phyloP scores from a whole-genome alignment of 2,797 vertebrate species.

The Buphagus erythrorhynchus region DNA sequence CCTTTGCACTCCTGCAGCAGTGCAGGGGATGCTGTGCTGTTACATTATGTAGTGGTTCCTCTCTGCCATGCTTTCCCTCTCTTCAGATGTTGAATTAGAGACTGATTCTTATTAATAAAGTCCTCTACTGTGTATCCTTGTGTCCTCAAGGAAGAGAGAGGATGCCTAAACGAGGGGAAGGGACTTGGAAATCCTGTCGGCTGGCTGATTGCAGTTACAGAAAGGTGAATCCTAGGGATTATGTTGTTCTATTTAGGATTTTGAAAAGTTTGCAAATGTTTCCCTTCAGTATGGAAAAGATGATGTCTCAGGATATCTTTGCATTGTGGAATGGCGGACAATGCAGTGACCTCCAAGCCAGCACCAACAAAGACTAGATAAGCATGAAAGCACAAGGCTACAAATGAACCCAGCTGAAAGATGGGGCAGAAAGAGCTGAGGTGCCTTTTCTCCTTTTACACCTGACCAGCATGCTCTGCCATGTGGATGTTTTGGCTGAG shows the following conservation, averaged over 20 bases:
- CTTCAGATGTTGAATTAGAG: background rate
- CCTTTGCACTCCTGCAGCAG: background rate
- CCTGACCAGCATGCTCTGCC: background rate
- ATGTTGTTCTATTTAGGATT: background rate
- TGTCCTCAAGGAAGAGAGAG: background rate
- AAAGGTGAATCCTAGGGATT: background rate
- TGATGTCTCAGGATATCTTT: background rate
- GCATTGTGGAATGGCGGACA: background rate
- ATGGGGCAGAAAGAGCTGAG: background rate
- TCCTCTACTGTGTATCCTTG: background rate
- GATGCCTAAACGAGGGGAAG: background rate
- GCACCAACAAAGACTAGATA: background rate
- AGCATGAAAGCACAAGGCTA: background rate
- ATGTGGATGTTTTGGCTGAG: background rate
- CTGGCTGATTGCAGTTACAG: background rate
- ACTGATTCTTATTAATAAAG: background rate
- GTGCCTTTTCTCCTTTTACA: background rate
- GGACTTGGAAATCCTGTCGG: background rate
- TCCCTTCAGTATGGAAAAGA: background rate
- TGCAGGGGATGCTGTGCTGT: background rate
- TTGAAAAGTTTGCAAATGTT: background rate
- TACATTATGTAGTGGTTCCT: rapidly evolving
- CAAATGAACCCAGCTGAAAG: background rate
- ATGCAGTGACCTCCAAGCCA: background rate
- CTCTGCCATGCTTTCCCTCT: background rate